Percentiles rank a stretch among this genome's conserved stretches.
These are phyloP conservation scores for Lanius collurio DNA, from an alignment of 2,113 vertebrate species.

Conservation along the genomic window DNA sequence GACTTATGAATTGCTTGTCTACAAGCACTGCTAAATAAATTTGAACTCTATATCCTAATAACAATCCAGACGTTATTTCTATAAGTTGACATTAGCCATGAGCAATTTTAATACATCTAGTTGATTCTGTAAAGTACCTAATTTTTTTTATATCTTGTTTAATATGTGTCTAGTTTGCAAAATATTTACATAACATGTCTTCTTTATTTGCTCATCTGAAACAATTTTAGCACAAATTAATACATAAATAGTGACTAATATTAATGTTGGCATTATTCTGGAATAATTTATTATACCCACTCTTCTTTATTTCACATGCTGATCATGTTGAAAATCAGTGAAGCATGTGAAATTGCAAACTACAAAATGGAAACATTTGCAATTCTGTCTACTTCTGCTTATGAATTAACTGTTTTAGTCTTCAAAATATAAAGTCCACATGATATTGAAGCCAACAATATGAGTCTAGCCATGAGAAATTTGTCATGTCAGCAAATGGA, in stretches of 20 bases:
- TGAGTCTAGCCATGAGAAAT: not conserved
- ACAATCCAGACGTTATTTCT: not conserved
- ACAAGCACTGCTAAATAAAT: not conserved
- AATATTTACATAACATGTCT: not conserved
- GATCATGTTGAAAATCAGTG: conserved; percentile 26
- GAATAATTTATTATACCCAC: conserved; percentile 8
- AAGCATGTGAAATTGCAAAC: not conserved
- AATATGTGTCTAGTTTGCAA: not conserved
- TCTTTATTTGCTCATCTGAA: conserved; percentile 6
- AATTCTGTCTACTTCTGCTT: not conserved
- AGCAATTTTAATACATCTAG: not conserved
- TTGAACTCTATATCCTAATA: not conserved
- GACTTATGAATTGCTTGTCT: not conserved
- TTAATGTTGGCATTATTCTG: conserved; percentile 36
- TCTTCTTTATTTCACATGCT: conserved; percentile 29
- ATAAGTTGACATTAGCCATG: not conserved
- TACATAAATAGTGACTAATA: conserved; percentile 23
- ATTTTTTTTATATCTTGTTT: not conserved
- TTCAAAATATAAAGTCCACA: not conserved
- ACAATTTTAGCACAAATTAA: conserved; percentile 9
- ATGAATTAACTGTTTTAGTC: not conserved
- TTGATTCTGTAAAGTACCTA: not conserved
- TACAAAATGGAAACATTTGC: not conserved
- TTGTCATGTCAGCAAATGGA: not conserved
- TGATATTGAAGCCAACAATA: not conserved